A percentile compares a stretch with the other conserved stretches of the same genome.
Evolutionary conservation across 2,888 invertebrate species (phyloP).

Genomic region (Tetragonisca angustula): DNA sequence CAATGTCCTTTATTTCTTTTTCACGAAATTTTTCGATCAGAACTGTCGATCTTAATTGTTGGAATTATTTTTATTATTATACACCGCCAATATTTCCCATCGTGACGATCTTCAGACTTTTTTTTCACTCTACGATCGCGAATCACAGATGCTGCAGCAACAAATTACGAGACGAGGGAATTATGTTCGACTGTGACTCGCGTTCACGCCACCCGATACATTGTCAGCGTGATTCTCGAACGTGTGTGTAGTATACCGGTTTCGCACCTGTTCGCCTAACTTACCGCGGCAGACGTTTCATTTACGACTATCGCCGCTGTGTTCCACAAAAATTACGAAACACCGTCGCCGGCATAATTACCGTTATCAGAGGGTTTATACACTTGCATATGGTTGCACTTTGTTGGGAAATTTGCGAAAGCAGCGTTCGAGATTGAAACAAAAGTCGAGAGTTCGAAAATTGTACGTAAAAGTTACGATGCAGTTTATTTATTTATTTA

Average conservation of each 20-base stretch:
- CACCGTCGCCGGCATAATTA: conserved; percentile 11
- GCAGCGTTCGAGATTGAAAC: too few species aligned
- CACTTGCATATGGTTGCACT: too few species aligned
- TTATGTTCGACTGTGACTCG: conserved; percentile 3
- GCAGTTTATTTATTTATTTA: too few species aligned
- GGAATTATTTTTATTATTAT: too few species aligned
- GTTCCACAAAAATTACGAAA: conserved; percentile 22
- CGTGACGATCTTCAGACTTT: neutral
- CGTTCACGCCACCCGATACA: neutral
- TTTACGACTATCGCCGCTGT: neutral
- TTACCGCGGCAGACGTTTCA: neutral
- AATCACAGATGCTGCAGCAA: too few species aligned
- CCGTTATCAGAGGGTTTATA: conserved; percentile 13
- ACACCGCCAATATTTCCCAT: too few species aligned
- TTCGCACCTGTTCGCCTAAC: conserved; percentile 39
- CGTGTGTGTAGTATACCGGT: conserved; percentile 25
- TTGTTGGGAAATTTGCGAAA: too few species aligned
- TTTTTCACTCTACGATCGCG: neutral
- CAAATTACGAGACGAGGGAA: conserved; percentile 13
- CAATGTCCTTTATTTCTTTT: too few species aligned
- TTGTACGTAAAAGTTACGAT: too few species aligned
- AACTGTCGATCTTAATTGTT: too few species aligned
- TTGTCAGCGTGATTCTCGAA: conserved; percentile 2
- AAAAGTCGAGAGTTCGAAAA: too few species aligned
- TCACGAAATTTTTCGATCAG: too few species aligned